A percentile compares a stretch with the other conserved stretches of the same genome.
Evolutionary conservation across 2,888 invertebrate genomes (phyloP).

Genomic region (Apodemia mormo): DNA sequence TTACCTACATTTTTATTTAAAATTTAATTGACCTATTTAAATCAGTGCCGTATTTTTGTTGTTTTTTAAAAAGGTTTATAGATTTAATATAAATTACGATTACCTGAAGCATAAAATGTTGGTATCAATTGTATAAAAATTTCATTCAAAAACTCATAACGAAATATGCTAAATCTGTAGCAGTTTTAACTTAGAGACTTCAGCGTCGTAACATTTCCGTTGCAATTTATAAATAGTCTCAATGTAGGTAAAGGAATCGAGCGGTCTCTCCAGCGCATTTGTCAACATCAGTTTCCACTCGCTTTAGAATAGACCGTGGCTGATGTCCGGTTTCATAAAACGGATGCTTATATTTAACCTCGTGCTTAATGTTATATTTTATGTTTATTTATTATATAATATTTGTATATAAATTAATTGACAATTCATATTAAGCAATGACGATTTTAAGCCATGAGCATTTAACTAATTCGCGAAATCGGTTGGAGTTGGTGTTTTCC

Average conservation of each 20-base stretch:
- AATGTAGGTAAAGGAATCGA: conserved; percentile 45
- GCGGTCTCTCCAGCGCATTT: conserved; percentile 35
- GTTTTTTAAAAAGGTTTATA: too few species aligned
- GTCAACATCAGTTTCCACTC: conserved; percentile 37
- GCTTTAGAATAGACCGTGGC: conserved; percentile 16
- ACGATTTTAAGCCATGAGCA: too few species aligned
- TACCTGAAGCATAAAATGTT: background rate
- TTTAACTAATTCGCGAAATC: too few species aligned
- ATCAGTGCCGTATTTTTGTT: too few species aligned
- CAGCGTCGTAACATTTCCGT: conserved; percentile 42
- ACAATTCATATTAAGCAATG: too few species aligned
- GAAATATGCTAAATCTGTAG: background rate
- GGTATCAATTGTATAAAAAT: background rate
- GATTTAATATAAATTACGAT: too few species aligned
- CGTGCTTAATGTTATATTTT: background rate
- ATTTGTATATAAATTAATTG: too few species aligned
- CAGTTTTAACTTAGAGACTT: conserved; percentile 9
- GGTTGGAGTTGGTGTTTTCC: too few species aligned
- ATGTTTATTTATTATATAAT: too few species aligned
- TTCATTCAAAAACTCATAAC: background rate
- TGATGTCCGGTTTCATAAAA: conserved; percentile 16
- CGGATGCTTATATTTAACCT: background rate
- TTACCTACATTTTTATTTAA: too few species aligned
- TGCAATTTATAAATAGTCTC: conserved; percentile 50
- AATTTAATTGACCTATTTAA: too few species aligned